phyloP scores from a whole-genome alignment of 2,113 vertebrate genomes.

The Podarcis cretensis region DNA sequence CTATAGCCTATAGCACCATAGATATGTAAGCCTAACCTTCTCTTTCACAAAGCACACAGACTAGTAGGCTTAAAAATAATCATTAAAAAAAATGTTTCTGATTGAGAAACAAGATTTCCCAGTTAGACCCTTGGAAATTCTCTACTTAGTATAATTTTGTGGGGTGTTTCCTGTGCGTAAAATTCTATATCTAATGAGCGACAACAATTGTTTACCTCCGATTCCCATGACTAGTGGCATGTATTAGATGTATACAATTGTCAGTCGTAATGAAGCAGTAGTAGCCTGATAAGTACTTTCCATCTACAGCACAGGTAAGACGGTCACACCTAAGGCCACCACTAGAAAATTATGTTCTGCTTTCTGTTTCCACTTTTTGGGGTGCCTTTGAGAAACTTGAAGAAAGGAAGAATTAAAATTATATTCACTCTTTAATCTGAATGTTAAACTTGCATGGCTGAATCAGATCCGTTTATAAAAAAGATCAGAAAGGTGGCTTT shows the following conservation, averaged over 20 bases:
- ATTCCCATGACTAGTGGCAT: constrained; percentile 42
- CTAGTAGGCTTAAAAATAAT: constrained; percentile 43
- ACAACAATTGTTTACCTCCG: constrained; percentile 49
- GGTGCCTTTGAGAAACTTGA: constrained; percentile 16
- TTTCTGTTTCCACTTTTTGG: not conserved
- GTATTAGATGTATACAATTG: constrained; percentile 44
- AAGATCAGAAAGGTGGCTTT: not conserved
- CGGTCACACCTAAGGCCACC: constrained; percentile 43
- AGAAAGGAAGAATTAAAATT: constrained; percentile 58
- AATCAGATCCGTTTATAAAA: not conserved
- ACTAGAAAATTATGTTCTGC: not conserved
- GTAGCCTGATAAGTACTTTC: constrained; percentile 35
- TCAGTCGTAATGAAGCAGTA: constrained; percentile 56
- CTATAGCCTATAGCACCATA: constrained; percentile 82
- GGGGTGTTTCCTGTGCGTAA: constrained; percentile 37
- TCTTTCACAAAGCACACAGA: constrained; percentile 59
- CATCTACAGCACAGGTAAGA: constrained; percentile 24
- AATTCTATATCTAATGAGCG: constrained; percentile 54
- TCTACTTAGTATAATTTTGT: constrained; percentile 52
- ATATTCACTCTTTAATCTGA: constrained; percentile 1
- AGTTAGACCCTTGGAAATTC: constrained; percentile 44
- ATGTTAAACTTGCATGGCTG: not conserved
- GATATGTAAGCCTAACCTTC: constrained; percentile 76
- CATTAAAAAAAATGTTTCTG: constrained; percentile 54
- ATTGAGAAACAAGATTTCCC: constrained; percentile 54